phyloP scores from a whole-genome alignment of 2,113 vertebrate genomes.

The Gracilinanus agilis region DNA sequence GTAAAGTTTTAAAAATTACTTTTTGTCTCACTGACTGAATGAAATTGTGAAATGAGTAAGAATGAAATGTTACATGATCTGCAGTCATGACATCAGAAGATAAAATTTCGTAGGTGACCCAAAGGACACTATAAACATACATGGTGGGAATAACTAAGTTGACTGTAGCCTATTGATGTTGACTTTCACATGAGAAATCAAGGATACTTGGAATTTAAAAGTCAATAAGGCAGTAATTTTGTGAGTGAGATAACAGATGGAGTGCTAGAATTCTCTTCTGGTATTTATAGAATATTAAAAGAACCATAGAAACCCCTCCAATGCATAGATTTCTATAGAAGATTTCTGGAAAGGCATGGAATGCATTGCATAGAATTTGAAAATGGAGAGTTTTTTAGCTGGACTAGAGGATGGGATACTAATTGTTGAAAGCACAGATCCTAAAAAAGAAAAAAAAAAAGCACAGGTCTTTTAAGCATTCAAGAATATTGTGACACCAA shows the following conservation, averaged over 20 bases:
- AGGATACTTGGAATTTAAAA: background rate
- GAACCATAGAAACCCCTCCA: background rate
- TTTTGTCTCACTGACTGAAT: background rate
- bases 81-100: background rate
- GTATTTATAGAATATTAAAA: background rate
- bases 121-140: background rate
- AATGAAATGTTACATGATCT: background rate
- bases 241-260: background rate
- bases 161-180: background rate
- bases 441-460: no score
- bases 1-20: slow-evolving; percentile 20
- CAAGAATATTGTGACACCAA: background rate
- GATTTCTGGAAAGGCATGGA: background rate
- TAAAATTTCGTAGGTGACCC: background rate
- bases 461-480: background rate
- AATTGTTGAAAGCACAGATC: background rate
- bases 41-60: background rate
- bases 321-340: background rate
- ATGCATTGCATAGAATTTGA: background rate
- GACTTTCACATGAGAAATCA: background rate
- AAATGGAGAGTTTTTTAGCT: background rate
- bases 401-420: background rate
- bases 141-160: background rate
- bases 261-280: background rate
- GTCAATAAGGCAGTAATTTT: background rate